phyloP scores from a whole-genome alignment of 2,113 vertebrate species.

The Muscicapa adusta region DNA sequence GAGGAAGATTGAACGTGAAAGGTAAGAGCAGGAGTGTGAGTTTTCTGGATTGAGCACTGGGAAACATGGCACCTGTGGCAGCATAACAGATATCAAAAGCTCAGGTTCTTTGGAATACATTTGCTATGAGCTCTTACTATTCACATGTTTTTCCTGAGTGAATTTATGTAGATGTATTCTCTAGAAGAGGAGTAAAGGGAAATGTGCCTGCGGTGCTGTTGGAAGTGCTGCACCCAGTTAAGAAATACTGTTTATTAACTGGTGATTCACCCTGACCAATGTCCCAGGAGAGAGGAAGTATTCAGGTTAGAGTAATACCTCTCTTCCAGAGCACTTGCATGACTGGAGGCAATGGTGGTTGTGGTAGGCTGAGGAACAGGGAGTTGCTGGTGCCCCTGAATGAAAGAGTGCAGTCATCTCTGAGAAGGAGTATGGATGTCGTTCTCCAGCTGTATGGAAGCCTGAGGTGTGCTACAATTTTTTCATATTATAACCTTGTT shows the following conservation, averaged over 20 bases:
- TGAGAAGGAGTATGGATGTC: not conserved
- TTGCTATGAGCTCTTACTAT: not conserved
- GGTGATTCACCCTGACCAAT: conserved; percentile 26
- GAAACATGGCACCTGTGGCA: not conserved
- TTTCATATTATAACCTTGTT: not conserved
- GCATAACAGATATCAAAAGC: not conserved
- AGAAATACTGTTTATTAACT: conserved; percentile 39
- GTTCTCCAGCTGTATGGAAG: not conserved
- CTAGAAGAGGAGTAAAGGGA: not conserved
- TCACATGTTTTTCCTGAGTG: not conserved
- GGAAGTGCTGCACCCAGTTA: conserved; percentile 31
- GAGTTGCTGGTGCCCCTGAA: not conserved
- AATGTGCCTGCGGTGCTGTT: not conserved
- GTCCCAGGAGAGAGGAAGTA: not conserved
- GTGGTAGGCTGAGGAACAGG: not conserved
- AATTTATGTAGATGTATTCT: not conserved
- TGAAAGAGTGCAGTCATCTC: not conserved
- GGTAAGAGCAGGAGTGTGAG: conserved; percentile 13
- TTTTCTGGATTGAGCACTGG: not conserved
- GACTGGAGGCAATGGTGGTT: not conserved
- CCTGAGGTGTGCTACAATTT: not conserved
- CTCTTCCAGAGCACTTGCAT: not conserved
- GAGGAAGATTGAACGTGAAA: conserved; percentile 5
- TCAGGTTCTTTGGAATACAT: not conserved
- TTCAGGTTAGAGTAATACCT: not conserved